These are phyloP conservation scores for Apocrypta bakeri DNA, from an alignment of 1,140 invertebrate species.

Conservation along the genomic window DNA sequence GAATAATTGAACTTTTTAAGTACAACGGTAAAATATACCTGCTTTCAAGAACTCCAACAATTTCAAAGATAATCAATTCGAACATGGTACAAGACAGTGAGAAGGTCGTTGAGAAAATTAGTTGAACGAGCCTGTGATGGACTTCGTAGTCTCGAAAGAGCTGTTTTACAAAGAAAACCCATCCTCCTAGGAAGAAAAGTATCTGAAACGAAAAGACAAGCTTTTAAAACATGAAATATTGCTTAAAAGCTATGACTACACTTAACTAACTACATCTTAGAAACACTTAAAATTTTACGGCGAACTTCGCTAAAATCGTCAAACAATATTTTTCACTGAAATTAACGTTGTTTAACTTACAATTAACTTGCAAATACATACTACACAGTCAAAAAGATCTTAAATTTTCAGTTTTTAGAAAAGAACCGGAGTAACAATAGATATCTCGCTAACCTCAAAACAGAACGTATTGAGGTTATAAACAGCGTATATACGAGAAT, in stretches of 20 bases:
- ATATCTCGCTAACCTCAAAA: slow-evolving; percentile 19
- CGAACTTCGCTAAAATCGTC: not conserved
- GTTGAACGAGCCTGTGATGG: slow-evolving; percentile 92
- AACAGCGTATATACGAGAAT: not conserved
- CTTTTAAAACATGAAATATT: not conserved
- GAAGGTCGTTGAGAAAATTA: slow-evolving; percentile 98
- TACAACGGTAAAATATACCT: slow-evolving; percentile 73
- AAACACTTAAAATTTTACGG: not conserved
- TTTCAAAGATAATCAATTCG: slow-evolving; percentile 99
- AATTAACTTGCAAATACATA: not conserved
- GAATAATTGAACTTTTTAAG: not conserved
- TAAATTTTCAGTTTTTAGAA: not conserved
- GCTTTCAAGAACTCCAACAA: slow-evolving; percentile 92
- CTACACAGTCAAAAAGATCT: not conserved
- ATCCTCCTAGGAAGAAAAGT: slow-evolving; percentile 96
- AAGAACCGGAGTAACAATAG: slow-evolving; percentile 11
- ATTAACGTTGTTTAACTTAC: not conserved
- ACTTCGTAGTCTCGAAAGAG: slow-evolving; percentile 99
- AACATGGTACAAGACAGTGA: slow-evolving; percentile 99
- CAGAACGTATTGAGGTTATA: slow-evolving; percentile 39
- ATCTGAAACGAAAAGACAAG: slow-evolving; percentile 79
- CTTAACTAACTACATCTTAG: not conserved
- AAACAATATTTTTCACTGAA: not conserved
- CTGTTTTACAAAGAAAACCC: slow-evolving; percentile 99
- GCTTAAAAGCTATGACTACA: not conserved